phyloP scores from a whole-genome alignment of 2,888 invertebrate genomes.

The Chaitophorus viminalis region DNA sequence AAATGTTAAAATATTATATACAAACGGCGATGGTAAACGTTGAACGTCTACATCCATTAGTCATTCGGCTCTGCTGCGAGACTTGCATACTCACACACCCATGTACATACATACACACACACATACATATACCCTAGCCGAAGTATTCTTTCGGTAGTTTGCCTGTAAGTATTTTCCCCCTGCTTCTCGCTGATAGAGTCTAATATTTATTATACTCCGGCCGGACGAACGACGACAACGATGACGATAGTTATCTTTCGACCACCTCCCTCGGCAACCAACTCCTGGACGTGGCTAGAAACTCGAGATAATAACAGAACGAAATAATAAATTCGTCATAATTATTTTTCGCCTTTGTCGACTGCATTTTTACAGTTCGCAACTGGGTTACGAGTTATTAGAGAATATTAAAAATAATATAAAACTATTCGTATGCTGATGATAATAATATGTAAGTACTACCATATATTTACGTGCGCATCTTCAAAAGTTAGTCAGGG shows the following conservation, averaged over 20 bases:
- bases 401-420: too few relatives aligned
- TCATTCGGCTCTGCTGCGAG: not conserved
- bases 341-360: conserved; percentile 12
- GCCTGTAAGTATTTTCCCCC: not conserved
- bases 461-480: too few relatives aligned
- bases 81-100: not conserved
- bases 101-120: not conserved
- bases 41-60: conserved; percentile 7
- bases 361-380: too few relatives aligned
- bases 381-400: too few relatives aligned
- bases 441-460: too few relatives aligned
- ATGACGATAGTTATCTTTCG: not conserved
- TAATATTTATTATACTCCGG: not conserved
- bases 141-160: too few relatives aligned
- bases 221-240: not conserved
- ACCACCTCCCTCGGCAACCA: not conserved
- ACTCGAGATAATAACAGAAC: not conserved
- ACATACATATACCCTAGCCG: not conserved
- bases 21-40: not conserved
- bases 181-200: too few relatives aligned
- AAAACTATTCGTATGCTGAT: too few relatives aligned
- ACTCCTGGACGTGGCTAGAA: not conserved
- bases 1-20: not conserved
- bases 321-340: conserved; percentile 37
- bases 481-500: too few relatives aligned